phyloP scores from a whole-genome alignment of 1,140 invertebrate genomes.

The Ylistrum balloti region DNA sequence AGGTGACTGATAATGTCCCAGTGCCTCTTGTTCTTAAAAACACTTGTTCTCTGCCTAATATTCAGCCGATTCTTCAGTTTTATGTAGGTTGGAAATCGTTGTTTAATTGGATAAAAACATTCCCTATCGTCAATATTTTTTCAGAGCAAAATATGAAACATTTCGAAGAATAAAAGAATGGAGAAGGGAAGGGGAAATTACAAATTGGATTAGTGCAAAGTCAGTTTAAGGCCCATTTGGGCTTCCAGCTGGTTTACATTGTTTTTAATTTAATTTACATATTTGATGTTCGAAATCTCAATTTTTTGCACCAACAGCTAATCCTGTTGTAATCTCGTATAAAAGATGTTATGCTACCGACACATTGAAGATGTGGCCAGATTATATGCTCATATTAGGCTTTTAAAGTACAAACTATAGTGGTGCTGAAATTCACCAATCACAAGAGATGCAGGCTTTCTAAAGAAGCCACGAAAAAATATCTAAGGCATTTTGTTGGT shows the following conservation, averaged over 20 bases:
- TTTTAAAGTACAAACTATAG: neutral
- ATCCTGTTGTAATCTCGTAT: neutral
- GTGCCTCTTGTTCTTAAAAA: neutral
- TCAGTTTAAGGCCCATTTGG: neutral
- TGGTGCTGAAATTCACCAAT: neutral
- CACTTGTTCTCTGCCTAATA: neutral
- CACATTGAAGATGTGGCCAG: neutral
- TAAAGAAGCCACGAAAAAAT: neutral
- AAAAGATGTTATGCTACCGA: neutral
- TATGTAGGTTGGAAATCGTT: neutral
- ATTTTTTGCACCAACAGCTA: neutral
- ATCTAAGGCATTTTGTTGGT: neutral
- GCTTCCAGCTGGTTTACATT: neutral
- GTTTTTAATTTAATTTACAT: constrained; percentile 18
- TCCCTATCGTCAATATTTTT: neutral
- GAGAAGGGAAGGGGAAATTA: neutral
- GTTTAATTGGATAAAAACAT: neutral
- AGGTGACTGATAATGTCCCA: too few species aligned
- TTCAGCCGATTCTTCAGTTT: neutral
- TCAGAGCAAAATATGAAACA: neutral
- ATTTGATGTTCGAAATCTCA: neutral
- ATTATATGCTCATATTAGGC: neutral
- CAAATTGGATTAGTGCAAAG: neutral
- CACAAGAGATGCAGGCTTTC: neutral
- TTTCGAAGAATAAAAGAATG: neutral